Evolutionary conservation across 2,888 invertebrate genomes (phyloP), one percentile per base, ranked within the genome.

Genomic region (Coenonympha glycerion): DNA sequence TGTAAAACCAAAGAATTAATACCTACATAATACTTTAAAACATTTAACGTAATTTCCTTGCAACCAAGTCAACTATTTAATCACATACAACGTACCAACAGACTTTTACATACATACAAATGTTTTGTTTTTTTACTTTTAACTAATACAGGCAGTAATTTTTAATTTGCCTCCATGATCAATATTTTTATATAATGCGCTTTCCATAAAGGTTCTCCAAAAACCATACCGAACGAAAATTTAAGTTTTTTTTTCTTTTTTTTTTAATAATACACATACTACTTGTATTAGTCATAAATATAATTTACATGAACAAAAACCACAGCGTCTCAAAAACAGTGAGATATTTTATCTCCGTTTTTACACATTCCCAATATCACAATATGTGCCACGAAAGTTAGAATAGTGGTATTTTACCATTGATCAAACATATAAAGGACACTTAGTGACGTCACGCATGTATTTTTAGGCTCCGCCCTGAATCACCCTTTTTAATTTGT

Each of bases 41-140:
- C 44, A 21, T 42, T 5, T 53, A 53, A 53, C 49, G 31, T 49
- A 40, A 34, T 49, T 41, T 18, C n/a, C n/a, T n/a, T n/a, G n/a
- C n/a, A n/a, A n/a, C n/a, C n/a, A n/a, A n/a, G n/a, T n/a, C n/a
- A n/a, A n/a, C n/a, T n/a, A n/a, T n/a, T 11, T 16, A 22, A 30
- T 46, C 22, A 18, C 45, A 45, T 28, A 30, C 30, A 33, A 52
- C 24, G 45, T 13, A 46, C 46, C 41, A 53, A 53, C 53, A 26
- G 28, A 15, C 22, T 37, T 37, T 33, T 28, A 39, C 22, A 44
- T 36, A 34, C 21, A 36, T 30, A 31, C 30, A 47, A 40, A 21
- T 15, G 19, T 18, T 41, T 31, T 24, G 2, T 9, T n/a, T 9
- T n/a, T 39, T 15, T 24, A 39, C 39, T 39, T 44, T 33, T 31